A percentile compares a stretch with the other conserved stretches of the same genome.
Conservation (phyloP, 2,797 vertebrate genomes). For the Pelochelys cantorii region DNA sequence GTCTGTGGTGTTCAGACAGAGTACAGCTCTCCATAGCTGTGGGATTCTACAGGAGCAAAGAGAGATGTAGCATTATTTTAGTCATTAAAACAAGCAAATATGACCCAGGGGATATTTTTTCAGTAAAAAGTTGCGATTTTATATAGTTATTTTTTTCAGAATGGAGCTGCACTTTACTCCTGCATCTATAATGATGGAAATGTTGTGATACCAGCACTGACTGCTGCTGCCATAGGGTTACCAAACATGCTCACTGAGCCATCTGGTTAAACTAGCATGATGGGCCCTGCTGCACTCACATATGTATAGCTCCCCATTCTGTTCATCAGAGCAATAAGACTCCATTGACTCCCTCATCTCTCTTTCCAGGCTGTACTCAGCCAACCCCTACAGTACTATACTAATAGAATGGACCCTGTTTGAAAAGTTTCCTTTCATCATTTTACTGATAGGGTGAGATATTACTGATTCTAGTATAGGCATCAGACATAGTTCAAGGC, state of each 20-base stretch:
- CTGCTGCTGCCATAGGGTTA: fast-evolving
- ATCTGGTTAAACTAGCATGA: fast-evolving
- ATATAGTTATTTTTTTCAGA: too few relatives aligned
- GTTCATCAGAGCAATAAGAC: neutral
- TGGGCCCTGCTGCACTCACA: fast-evolving
- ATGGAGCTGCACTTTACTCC: too few relatives aligned
- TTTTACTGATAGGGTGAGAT: neutral
- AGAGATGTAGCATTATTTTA: too few relatives aligned
- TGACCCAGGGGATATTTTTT: too few relatives aligned
- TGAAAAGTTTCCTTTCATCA: too few relatives aligned
- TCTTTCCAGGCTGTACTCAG: neutral
- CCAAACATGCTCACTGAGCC: fast-evolving
- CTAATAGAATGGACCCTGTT: too few relatives aligned
- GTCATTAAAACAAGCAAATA: too few relatives aligned
- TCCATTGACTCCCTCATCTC: neutral
- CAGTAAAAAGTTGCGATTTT: too few relatives aligned
- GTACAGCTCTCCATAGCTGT: fast-evolving
- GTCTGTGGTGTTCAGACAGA: neutral
- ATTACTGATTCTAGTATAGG: neutral
- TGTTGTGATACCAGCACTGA: fast-evolving
- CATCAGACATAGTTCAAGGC: neutral
- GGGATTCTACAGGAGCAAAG: too few relatives aligned
- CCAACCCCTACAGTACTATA: neutral
- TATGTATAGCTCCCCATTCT: fast-evolving
- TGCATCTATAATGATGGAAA: neutral